These are phyloP conservation scores for Pangasius djambal DNA, from an alignment of 2,797 vertebrate genomes.

Conservation along the genomic window DNA sequence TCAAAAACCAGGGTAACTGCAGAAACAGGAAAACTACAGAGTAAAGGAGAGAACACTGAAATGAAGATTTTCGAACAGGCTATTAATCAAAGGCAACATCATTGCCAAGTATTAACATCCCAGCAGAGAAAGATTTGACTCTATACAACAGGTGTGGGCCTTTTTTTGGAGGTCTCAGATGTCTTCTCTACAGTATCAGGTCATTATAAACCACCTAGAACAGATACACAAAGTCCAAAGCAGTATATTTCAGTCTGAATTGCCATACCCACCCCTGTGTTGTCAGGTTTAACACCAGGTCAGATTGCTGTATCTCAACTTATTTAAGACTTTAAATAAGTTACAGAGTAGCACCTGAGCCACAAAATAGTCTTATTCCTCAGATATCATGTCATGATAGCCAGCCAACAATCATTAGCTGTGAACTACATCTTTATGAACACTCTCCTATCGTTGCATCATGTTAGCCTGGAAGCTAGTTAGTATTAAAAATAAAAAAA, in stretches of 20 bases:
- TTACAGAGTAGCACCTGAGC: not conserved
- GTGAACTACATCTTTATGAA: not conserved
- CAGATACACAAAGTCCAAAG: not conserved
- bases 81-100: conserved; percentile 19
- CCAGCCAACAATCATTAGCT: not conserved
- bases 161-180: not conserved
- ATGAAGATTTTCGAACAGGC: not conserved
- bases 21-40: not conserved
- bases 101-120: not conserved
- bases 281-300: not conserved
- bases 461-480: not conserved
- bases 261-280: not conserved
- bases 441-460: not conserved
- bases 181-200: conserved; percentile 2
- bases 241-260: not conserved
- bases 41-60: not conserved
- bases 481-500: not conserved
- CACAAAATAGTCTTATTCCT: not conserved
- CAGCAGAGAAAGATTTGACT: not conserved
- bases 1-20: not conserved
- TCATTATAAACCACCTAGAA: not conserved
- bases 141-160: not conserved
- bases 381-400: too few relatives aligned
- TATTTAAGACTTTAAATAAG: not conserved
- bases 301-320: not conserved